Evolutionary conservation across 2,888 invertebrate species (phyloP).

Genomic region (Epirrhoe alternata): DNA sequence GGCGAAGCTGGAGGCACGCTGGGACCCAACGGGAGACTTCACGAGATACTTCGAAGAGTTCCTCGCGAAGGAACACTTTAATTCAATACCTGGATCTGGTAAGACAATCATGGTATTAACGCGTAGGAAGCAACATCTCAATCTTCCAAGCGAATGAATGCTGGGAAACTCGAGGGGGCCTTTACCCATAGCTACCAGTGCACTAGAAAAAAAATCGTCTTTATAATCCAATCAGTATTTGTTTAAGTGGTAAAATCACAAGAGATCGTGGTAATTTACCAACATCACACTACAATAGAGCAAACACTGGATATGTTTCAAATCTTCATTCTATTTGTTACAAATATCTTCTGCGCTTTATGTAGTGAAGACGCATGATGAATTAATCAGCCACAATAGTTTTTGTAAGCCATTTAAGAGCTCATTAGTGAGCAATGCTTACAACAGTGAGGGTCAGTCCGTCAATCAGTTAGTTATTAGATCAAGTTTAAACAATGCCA

Average conservation of each 20-base stretch:
- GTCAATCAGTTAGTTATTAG: neutral
- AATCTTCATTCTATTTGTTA: neutral
- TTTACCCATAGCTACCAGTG: too few species aligned
- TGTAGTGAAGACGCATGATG: constrained; percentile 1
- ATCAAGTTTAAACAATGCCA: constrained; percentile 28
- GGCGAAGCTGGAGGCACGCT: constrained; percentile 87
- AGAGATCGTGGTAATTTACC: too few species aligned
- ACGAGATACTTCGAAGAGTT: constrained; percentile 78
- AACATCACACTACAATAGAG: too few species aligned
- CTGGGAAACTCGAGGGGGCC: too few species aligned
- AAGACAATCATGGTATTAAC: constrained; percentile 35
- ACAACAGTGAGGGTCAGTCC: constrained; percentile 17
- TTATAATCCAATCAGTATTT: too few species aligned
- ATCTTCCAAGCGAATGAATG: too few species aligned
- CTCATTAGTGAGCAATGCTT: constrained; percentile 11
- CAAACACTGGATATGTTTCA: too few species aligned
- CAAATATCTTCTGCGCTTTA: neutral
- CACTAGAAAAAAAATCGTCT: too few species aligned
- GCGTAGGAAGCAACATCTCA: too few species aligned
- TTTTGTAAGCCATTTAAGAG: constrained; percentile 13
- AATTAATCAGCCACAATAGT: constrained; percentile 10
- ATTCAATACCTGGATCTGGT: constrained; percentile 69
- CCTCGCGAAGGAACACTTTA: constrained; percentile 71
- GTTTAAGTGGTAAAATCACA: too few species aligned
- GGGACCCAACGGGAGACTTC: constrained; percentile 89